Evolutionary conservation across 2,888 invertebrate species (phyloP).

Genomic region (Phyto melanocephala): DNA sequence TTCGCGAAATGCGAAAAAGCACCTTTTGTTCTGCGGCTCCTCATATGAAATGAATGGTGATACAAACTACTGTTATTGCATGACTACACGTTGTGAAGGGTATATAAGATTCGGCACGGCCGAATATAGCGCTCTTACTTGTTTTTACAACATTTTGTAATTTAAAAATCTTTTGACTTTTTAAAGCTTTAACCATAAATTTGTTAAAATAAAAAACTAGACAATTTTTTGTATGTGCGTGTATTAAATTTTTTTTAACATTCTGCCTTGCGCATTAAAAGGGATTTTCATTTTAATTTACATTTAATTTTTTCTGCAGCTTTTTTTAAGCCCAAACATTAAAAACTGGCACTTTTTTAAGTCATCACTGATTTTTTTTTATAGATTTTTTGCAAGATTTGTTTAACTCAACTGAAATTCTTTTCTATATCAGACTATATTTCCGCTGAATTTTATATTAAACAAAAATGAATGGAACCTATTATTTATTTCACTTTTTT

Average conservation of each 20-base stretch:
- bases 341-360: constrained; percentile 23
- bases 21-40: no score
- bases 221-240: neutral
- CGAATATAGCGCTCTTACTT: no score
- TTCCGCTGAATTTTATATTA: constrained; percentile 46
- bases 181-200: no score
- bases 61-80: no score
- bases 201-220: neutral
- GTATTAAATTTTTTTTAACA: neutral
- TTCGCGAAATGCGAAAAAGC: no score
- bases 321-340: neutral
- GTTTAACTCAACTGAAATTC: neutral
- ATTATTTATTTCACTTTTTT: constrained; percentile 43
- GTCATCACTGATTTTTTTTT: constrained; percentile 41
- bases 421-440: constrained; percentile 37
- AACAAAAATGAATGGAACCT: constrained; percentile 29
- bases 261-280: neutral
- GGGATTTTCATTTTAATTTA: neutral
- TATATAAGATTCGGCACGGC: no score
- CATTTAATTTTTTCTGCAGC: neutral
- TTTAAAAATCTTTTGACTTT: no score
- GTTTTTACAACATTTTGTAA: no score
- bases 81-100: no score
- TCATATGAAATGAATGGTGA: no score
- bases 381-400: neutral